Evolutionary conservation across 2,113 vertebrate species (phyloP).

Genomic region (Microcebus ravelobensis): DNA sequence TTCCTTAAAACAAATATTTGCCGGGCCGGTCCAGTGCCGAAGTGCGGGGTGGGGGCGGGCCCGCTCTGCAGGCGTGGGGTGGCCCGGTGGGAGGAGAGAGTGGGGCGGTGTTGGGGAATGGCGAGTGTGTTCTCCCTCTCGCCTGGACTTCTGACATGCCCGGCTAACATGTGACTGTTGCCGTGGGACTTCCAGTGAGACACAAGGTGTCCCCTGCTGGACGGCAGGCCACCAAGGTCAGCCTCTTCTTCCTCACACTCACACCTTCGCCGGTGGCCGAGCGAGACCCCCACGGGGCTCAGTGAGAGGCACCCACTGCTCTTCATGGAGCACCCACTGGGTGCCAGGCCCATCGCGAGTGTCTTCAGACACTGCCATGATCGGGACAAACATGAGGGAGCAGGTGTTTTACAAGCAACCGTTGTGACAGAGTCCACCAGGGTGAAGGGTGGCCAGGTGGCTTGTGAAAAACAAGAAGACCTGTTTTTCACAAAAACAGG

Average conservation of each 20-base stretch:
- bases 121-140: accelerated
- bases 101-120: too few relatives aligned
- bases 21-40: not conserved
- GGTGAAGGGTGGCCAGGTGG: not conserved
- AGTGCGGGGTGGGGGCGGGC: not conserved
- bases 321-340: accelerated
- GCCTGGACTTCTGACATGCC: not conserved
- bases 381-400: not conserved
- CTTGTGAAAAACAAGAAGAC: not conserved
- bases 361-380: not conserved
- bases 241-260: not conserved
- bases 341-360: accelerated
- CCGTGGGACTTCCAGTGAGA: not conserved
- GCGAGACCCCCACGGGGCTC: accelerated
- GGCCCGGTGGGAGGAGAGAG: not conserved
- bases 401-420: accelerated
- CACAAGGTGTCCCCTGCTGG: not conserved
- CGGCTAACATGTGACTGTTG: not conserved
- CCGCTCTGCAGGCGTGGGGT: not conserved
- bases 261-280: accelerated
- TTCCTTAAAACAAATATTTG: conserved; percentile 76
- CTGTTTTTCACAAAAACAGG: too few relatives aligned
- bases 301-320: not conserved
- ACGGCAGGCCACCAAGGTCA: not conserved
- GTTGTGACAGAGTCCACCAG: accelerated